Evolutionary conservation across 2,888 invertebrate genomes (phyloP), one percentile per base, ranked within the genome.

Genomic region (Apotomis capreana): DNA sequence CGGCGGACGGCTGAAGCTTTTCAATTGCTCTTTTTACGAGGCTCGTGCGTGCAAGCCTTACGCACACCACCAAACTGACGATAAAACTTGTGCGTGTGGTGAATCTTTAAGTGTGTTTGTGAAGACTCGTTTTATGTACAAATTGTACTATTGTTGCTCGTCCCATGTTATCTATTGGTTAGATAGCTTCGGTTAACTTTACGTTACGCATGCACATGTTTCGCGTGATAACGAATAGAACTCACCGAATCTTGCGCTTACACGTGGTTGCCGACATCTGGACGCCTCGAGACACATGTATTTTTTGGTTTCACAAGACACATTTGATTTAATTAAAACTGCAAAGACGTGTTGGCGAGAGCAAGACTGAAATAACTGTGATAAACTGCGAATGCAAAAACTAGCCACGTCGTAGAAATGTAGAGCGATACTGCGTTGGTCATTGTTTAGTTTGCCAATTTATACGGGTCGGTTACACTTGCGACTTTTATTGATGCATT

Each of bases 381-480:
- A 91, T 92, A 90, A 90, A 88, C 83, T 81, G 79, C 82, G 81
- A 88, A 83, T 85, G 84, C 86, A 89, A 90, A 91, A 91, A 89
- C 89, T 86, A 85, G 83, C 86, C 89, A 87, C 90, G 84, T 85
- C 90, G 83, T 85, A 86, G 90, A 91, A 92, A 92, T 91, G 88
- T 92, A 81, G 87, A 91, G 85, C 88, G 88, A 89, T 90, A 93
- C 93, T 93, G 93, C 88, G 87, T 83, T 79, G 82, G 83, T 87
- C 86, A 92, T 91, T 93, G 93, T 94, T 94, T 93, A 89, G 92
- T 91, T 92, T 88, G 89, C 91, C 93, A 93, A 92, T 93, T 93
- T 93, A 93, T 93, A 93, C 92, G 91, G 89, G 88, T 92, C 89
- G 91, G 92, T 92, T 93, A 92, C 93, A 93, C 86, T 91, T 88